phyloP scores from a whole-genome alignment of 2,113 vertebrate genomes.

The Sterna hirundo region DNA sequence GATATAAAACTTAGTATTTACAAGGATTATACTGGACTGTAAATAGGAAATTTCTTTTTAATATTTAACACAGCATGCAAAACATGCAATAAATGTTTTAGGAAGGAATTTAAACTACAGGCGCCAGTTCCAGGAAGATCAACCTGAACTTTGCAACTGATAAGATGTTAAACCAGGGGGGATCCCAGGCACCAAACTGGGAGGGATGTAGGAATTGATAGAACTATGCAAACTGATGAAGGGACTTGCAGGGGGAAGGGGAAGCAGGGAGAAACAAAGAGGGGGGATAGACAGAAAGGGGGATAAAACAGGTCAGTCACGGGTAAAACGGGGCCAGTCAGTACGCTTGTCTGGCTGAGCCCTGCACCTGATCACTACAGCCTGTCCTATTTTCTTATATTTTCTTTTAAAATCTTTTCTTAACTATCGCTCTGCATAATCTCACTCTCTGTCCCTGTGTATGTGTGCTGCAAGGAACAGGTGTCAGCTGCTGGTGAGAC shows the following conservation, averaged over 20 bases:
- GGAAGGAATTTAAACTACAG: not conserved
- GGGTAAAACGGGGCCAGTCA: not conserved
- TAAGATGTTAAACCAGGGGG: not conserved
- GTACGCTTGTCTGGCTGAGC: not conserved
- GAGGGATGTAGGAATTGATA: not conserved
- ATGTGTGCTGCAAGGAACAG: not conserved
- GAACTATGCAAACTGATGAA: not conserved
- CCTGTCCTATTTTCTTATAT: not conserved
- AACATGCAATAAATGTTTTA: not conserved
- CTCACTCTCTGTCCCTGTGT: not conserved
- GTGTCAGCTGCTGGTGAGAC: not conserved
- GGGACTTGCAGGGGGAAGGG: not conserved
- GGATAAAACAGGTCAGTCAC: not conserved
- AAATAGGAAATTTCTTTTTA: not conserved
- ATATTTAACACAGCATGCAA: not conserved
- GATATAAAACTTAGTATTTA: not conserved
- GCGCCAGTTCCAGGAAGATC: not conserved
- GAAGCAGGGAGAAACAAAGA: not conserved
- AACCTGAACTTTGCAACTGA: not conserved
- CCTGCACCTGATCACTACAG: not conserved
- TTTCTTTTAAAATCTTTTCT: not conserved
- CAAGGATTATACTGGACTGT: not conserved
- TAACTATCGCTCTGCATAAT: not conserved
- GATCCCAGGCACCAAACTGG: not conserved
- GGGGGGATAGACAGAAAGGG: not conserved